Percentiles rank a stretch among this genome's conserved stretches.
Evolutionary conservation across 2,888 invertebrate genomes (phyloP).

Genomic region (Meghimatium bilineatum): DNA sequence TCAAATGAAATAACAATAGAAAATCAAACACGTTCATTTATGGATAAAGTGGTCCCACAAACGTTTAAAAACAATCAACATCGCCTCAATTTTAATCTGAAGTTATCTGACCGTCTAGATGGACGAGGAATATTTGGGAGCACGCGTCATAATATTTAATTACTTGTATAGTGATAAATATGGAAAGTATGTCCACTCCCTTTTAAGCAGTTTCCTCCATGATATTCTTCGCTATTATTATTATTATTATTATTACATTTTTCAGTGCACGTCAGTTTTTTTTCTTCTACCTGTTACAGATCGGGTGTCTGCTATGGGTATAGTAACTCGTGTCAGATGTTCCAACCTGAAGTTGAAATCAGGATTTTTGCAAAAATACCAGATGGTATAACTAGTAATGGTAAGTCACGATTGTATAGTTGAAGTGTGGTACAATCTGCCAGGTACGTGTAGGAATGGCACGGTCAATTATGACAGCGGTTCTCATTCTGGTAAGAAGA

Average conservation of each 20-base stretch:
- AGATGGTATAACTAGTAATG: neutral
- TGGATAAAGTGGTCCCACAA: too few species aligned
- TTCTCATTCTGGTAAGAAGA: neutral
- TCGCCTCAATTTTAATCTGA: too few species aligned
- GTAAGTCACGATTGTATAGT: neutral
- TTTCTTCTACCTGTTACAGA: neutral
- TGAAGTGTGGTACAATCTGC: neutral
- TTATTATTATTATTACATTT: neutral
- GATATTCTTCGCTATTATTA: neutral
- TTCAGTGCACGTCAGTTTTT: neutral
- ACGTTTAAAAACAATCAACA: too few species aligned
- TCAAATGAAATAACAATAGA: too few species aligned
- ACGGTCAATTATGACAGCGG: neutral
- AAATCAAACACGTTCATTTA: too few species aligned
- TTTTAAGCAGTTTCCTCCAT: neutral
- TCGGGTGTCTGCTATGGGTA: neutral
- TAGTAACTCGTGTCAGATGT: neutral
- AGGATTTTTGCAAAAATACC: neutral
- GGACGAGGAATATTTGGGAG: conserved; percentile 30
- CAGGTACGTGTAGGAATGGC: neutral
- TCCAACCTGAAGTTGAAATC: neutral
- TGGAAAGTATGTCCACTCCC: neutral
- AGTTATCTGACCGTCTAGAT: conserved; percentile 2
- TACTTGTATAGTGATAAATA: conserved; percentile 32
- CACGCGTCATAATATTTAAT: conserved; percentile 30